These are phyloP conservation scores for Mastigias papua DNA, from an alignment of 30 jellyfish, hydroid and myxozoan species.

Conservation along the genomic window DNA sequence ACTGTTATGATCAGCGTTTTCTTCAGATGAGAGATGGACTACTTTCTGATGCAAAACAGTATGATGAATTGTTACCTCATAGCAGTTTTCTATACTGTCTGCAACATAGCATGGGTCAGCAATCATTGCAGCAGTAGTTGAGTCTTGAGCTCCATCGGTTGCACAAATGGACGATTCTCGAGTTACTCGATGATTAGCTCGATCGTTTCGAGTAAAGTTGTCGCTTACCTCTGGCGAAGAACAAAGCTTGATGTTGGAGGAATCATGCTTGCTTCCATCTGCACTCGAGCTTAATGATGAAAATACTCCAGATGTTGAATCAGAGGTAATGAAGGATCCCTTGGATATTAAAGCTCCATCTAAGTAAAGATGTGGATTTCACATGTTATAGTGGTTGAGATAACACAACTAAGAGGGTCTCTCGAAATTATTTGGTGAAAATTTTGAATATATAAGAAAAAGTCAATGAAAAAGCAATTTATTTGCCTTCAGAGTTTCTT, in stretches of 20 bases:
- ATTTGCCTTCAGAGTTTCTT: no score
- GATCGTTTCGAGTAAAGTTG: neutral
- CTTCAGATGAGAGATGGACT: neutral
- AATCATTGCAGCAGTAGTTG: neutral
- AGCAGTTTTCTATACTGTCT: neutral
- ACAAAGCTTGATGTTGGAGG: neutral
- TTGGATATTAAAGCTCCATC: neutral
- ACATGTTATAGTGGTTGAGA: no score
- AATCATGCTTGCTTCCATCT: neutral
- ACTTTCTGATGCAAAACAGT: neutral
- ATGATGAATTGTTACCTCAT: neutral
- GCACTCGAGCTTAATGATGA: neutral
- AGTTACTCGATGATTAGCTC: neutral
- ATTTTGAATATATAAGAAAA: no score
- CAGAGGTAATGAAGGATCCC: neutral
- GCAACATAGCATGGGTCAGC: neutral
- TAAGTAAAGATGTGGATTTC: neutral
- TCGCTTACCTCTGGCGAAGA: neutral
- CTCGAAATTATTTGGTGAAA: no score
- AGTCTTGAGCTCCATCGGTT: neutral
- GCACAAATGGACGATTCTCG: neutral
- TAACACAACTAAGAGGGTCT: no score
- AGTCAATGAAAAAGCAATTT: no score
- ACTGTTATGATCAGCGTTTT: neutral
- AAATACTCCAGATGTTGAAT: slow-evolving; percentile 2